phyloP scores from a whole-genome alignment of 2,888 invertebrate genomes.

The Caenorhabditis sp. region DNA sequence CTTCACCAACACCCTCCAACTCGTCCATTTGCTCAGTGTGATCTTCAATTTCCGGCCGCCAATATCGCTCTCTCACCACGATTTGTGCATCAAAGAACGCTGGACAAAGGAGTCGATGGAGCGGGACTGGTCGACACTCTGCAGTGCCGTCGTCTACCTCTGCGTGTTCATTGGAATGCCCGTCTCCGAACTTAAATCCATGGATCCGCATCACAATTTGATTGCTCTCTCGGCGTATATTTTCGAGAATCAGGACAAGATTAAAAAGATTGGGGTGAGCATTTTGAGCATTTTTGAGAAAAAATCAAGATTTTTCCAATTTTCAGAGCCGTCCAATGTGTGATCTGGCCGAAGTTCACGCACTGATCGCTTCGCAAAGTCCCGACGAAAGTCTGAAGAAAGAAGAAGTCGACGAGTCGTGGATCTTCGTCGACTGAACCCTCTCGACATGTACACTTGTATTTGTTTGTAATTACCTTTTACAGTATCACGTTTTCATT shows the following conservation, averaged over 20 bases:
- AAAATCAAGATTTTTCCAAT: not conserved
- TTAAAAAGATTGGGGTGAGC: conserved; percentile 41
- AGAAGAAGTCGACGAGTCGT: conserved; percentile 56
- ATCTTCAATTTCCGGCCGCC: conserved; percentile 68
- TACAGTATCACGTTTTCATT: not conserved
- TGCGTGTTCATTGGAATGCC: conserved; percentile 56
- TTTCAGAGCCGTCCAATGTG: conserved; percentile 51
- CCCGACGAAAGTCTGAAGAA: conserved; percentile 31
- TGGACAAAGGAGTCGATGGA: conserved; percentile 50
- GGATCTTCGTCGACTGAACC: conserved; percentile 54
- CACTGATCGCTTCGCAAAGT: conserved; percentile 36
- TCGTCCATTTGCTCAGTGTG: conserved; percentile 60
- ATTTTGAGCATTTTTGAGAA: not conserved
- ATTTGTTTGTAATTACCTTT: conserved; percentile 40
- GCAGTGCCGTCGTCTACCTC: conserved; percentile 53
- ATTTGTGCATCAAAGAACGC: conserved; percentile 50
- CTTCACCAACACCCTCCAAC: conserved; percentile 63
- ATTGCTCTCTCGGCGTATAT: conserved; percentile 41
- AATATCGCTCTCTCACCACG: conserved; percentile 45
- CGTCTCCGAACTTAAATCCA: conserved; percentile 27
- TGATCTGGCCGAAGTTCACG: conserved; percentile 44
- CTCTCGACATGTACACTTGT: conserved; percentile 21
- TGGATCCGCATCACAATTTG: conserved; percentile 52
- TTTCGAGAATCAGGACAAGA: conserved; percentile 27
- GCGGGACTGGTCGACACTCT: conserved; percentile 53